Base-by-base conservation (phyloP, 1,140 invertebrate species). In the Acromyrmex charruanus region DNA sequence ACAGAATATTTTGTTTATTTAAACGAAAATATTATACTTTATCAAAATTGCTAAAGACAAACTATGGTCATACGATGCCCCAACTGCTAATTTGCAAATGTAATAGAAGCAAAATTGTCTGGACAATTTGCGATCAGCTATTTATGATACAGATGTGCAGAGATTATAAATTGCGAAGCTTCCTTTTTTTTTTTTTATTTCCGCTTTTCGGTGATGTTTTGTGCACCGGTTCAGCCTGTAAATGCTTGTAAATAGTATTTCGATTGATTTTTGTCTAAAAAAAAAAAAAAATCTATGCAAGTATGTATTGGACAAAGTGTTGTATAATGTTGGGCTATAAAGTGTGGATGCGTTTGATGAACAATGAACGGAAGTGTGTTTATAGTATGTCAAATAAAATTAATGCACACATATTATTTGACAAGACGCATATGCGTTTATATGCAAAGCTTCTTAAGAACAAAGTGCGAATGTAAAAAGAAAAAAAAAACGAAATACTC, bases 141-240 rank as follows among this genome's bases (percentile, higher is more conserved):
- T 84, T n/a, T 51, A 25, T 84, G 69, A 75, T 84, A 84, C 80
- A 84, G 69, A 84, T 84, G 80, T 84, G 80, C 80, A 84, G 58
- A 84, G 35, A 59, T 31, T 21, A 49, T 31, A 49, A 49, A 74
- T 75, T n/a, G 25, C 0, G 1, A 61, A 74, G 1, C 9, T 53
- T 21, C 14, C 28, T 31, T 49, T 5, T 2, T 21, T 68, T 12
- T 12, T 18, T 68, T 31, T 59, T 39, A 44, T 59, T 72, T 74
- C 14, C 55, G 79, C 16, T 69, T 25, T n/a, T 81, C 63, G 12
- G n/a, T 44, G 31, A 80, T 18, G 31, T 12, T 44, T 82, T 16
- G 66, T n/a, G 51, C 31, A n/a, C 2, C 51, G n/a, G 9, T 68
- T 55, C 21, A 49, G 18, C 25, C 25, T 75, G 18, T 35, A 21